A percentile compares a stretch with the other conserved stretches of the same genome.
Conservation (phyloP, 1,140 invertebrate genomes). For the Drosophila willistoni region DNA sequence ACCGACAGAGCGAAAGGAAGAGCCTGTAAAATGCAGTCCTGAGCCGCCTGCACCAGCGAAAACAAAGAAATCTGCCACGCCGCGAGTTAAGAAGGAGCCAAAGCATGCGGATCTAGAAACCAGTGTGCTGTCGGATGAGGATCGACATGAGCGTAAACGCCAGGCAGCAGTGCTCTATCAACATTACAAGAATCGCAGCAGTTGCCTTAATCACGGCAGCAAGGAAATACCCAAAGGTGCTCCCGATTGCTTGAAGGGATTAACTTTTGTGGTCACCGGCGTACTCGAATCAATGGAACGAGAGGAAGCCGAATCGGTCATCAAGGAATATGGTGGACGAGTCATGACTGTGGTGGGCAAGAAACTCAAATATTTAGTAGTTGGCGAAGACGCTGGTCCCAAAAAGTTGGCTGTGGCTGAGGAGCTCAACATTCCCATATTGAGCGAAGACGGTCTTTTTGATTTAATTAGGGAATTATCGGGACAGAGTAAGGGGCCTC, state of each 20-base stretch:
- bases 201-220: slow-evolving; percentile 90
- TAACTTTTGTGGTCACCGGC: slow-evolving; percentile 94
- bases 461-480: slow-evolving; percentile 89
- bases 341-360: slow-evolving; percentile 89
- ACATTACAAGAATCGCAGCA: slow-evolving; percentile 89
- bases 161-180: slow-evolving; percentile 87
- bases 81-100: slow-evolving; percentile 39
- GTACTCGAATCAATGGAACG: slow-evolving; percentile 94
- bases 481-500: slow-evolving; percentile 30
- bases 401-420: slow-evolving; percentile 92
- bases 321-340: slow-evolving; percentile 92
- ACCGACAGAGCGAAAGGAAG: not conserved
- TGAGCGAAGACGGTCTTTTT: slow-evolving; percentile 93
- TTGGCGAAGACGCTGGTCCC: slow-evolving; percentile 93
- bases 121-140: slow-evolving; percentile 85
- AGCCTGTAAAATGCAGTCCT: slow-evolving; percentile 4
- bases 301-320: slow-evolving; percentile 89
- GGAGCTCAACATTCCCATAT: slow-evolving; percentile 87
- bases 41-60: slow-evolving; percentile 16
- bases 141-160: slow-evolving; percentile 87
- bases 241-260: slow-evolving; percentile 89
- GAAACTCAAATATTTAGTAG: slow-evolving; percentile 91
- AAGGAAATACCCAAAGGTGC: slow-evolving; percentile 93
- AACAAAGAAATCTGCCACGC: slow-evolving; percentile 44
- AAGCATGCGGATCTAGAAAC: slow-evolving; percentile 45